These are phyloP conservation scores for Pediacus dermestoides DNA, from an alignment of 2,888 invertebrate genomes.

Conservation along the genomic window DNA sequence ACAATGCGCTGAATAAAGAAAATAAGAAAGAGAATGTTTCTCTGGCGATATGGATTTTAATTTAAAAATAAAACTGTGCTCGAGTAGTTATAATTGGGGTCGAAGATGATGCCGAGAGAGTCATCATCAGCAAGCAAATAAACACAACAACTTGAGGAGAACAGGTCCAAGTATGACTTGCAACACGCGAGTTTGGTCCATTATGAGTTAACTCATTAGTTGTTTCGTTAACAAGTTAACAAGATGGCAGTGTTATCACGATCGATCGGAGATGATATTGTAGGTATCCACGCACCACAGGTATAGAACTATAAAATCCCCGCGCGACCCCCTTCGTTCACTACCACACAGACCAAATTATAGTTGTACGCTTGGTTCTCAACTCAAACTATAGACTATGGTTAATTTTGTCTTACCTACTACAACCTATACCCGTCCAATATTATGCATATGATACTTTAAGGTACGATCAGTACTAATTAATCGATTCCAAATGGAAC, in stretches of 20 bases:
- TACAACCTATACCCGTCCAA: too few relatives aligned
- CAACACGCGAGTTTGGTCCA: constrained; percentile 43
- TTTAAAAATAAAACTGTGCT: constrained; percentile 19
- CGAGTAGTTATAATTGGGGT: constrained; percentile 22
- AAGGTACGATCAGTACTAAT: too few relatives aligned
- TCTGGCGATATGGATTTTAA: too few relatives aligned
- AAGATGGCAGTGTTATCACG: constrained; percentile 48
- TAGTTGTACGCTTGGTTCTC: too few relatives aligned
- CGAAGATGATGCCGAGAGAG: constrained; percentile 17
- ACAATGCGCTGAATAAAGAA: too few relatives aligned
- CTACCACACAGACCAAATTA: constrained; percentile 5
- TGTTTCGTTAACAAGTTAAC: constrained; percentile 50
- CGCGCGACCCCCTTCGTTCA: too few relatives aligned
- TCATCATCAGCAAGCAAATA: constrained; percentile 12
- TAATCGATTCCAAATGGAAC: too few relatives aligned
- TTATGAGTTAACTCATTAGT: constrained; percentile 49
- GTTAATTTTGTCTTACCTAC: too few relatives aligned
- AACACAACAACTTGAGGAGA: constrained; percentile 17
- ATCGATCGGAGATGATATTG: constrained; percentile 46
- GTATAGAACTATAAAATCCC: too few relatives aligned
- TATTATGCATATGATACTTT: too few relatives aligned
- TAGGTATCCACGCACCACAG: constrained; percentile 44
- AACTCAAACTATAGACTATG: too few relatives aligned
- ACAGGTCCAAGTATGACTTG: constrained; percentile 45
- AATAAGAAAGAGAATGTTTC: too few relatives aligned